Base-by-base conservation (phyloP, 37 sponge, comb jelly and placozoan species). In the Agelas oroides region DNA sequence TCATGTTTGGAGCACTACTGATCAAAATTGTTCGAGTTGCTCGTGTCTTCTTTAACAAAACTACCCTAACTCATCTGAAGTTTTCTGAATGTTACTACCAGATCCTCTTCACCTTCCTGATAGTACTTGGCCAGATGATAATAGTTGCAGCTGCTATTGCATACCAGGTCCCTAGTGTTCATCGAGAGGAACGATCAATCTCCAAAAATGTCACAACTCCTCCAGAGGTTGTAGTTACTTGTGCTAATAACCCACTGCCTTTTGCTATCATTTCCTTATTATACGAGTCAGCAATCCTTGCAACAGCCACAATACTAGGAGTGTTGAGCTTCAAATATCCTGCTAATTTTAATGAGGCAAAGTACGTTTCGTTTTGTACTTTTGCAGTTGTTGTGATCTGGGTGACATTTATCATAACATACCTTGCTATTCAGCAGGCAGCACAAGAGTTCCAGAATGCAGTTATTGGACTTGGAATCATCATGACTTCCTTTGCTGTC, bases 71-170 rank as follows among this genome's bases (percentile, higher is more conserved):
- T n/a, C n/a, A n/a, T n/a, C n/a, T n/a, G 61, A 73, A 58, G 13
- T 94, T 90, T 55, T 82, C 87, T 12, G 79, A 79, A 11, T 85
- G 88, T 8, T 33, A 60, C 25, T 87, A 81, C 33, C 94, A 90
- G 70, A 78, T 94, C 16, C 23, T 75, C 24, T 94, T 94, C 83
- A 90, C 94, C 16, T 37, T 87, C 19, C 0, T 68, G 24, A 66
- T 90, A 13, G 86, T 94, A 2, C 63, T 34, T 30, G 53, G 79
- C 14, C 91, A 84, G 33, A 18, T 87, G 60, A 5, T 83, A 11
- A 62, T 94, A 20, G 78, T 86, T 0, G 40, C 80, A 3, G 66
- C 84, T 18, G 83, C 86, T 1, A 24, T 84, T 18, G 59, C 73
- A 1, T 39, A 75, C 25, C 52, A 41, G 0, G 59, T 40, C 30